phyloP scores from a whole-genome alignment of 2,888 invertebrate species.

The Epiblema foenella region DNA sequence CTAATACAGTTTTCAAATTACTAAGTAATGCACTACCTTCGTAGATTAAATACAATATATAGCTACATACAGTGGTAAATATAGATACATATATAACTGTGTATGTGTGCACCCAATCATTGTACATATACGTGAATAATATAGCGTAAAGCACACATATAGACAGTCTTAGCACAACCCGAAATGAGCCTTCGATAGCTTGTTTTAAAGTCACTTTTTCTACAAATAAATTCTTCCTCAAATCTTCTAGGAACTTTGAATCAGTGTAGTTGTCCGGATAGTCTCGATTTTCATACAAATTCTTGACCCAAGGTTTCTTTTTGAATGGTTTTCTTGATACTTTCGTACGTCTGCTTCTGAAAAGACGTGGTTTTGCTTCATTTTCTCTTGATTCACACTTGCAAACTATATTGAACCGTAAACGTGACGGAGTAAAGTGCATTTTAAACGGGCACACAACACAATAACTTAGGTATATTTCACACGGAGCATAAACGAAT shows the following conservation, averaged over 20 bases:
- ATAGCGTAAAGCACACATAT: conserved; percentile 90
- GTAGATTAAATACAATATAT: conserved; percentile 83
- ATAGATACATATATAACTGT: conserved; percentile 86
- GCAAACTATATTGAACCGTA: background rate
- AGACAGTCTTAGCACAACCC: conserved; percentile 92
- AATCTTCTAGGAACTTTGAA: conserved; percentile 92
- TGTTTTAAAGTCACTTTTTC: conserved; percentile 89
- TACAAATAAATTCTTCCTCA: conserved; percentile 92
- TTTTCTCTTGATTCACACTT: conserved; percentile 44
- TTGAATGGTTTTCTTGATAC: conserved; percentile 56
- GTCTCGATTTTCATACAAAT: conserved; percentile 93
- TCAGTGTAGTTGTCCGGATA: conserved; percentile 98
- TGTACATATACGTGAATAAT: conserved; percentile 89
- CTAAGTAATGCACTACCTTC: conserved; percentile 69
- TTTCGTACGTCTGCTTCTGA: conserved; percentile 72
- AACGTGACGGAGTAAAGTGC: background rate
- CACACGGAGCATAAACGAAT: background rate
- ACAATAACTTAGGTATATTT: background rate
- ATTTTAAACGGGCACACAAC: background rate
- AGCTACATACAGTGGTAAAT: conserved; percentile 85
- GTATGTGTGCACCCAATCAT: conserved; percentile 87
- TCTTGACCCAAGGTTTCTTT: conserved; percentile 91
- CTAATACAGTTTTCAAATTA: conserved; percentile 91
- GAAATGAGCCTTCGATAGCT: conserved; percentile 90
- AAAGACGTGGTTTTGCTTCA: conserved; percentile 54